phyloP scores from a whole-genome alignment of 2,888 invertebrate species.

The Stenchaetothrips biformis region DNA sequence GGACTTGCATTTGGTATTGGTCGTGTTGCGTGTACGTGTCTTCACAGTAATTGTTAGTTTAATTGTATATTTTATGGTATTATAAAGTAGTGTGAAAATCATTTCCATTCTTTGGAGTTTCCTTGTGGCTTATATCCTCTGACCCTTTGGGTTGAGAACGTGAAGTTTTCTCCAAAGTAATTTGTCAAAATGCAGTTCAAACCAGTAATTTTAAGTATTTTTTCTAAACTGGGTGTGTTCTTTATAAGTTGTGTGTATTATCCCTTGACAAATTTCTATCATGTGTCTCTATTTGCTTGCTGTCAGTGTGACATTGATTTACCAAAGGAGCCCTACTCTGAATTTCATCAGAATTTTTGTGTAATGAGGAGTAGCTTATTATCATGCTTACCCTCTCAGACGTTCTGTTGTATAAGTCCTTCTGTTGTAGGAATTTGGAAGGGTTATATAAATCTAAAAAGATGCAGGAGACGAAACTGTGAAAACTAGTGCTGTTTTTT shows the following conservation, averaged over 20 bases:
- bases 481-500: conserved; percentile 32
- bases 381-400: conserved; percentile 32
- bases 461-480: conserved; percentile 55
- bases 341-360: conserved; percentile 3
- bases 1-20: conserved; percentile 33
- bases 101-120: conserved; percentile 25
- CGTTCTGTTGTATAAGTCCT: conserved; percentile 56
- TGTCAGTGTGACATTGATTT: conserved; percentile 22
- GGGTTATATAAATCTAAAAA: conserved; percentile 75
- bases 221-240: conserved; percentile 18
- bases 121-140: not conserved
- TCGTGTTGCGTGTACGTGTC: conserved; percentile 32
- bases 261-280: conserved; percentile 6
- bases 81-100: conserved; percentile 27
- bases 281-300: not conserved
- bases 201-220: conserved; percentile 22
- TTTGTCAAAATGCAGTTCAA: conserved; percentile 15
- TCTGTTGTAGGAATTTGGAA: conserved; percentile 76
- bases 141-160: not conserved
- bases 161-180: not conserved
- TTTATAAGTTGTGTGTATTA: conserved; percentile 22
- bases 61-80: conserved; percentile 28
- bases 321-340: conserved; percentile 19
- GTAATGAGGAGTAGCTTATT: conserved; percentile 29
- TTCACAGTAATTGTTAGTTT: conserved; percentile 23